Conservation (phyloP, 2,113 vertebrate species). For the Tetraodon nigroviridis region DNA sequence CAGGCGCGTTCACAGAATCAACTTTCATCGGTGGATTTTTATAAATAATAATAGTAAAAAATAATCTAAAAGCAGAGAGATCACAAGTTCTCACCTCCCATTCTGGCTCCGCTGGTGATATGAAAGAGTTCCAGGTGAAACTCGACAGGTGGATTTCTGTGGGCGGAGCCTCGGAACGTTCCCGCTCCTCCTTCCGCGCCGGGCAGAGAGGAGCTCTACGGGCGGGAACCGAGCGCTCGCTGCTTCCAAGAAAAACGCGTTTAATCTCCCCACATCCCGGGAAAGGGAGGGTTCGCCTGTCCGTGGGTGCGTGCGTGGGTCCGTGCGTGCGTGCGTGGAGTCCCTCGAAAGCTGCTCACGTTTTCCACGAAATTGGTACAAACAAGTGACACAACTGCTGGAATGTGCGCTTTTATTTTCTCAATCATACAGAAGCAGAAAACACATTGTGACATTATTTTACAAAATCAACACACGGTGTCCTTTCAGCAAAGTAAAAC, state of each 20-base stretch:
- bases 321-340: no score
- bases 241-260: neutral
- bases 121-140: constrained; percentile 27
- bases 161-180: constrained; percentile 41
- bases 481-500: neutral
- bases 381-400: no score
- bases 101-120: constrained; percentile 23
- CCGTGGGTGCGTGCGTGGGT: neutral
- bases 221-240: neutral
- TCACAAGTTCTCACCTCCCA: constrained; percentile 52
- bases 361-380: no score
- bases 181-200: constrained; percentile 43
- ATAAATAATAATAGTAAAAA: no score
- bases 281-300: constrained; percentile 23
- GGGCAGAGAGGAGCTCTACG: neutral
- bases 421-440: constrained; percentile 19
- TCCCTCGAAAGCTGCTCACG: no score
- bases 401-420: constrained; percentile 19
- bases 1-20: no score
- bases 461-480: constrained; percentile 18
- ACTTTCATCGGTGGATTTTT: no score
- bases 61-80: neutral
- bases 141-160: constrained; percentile 55
- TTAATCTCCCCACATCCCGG: constrained; percentile 7
- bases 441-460: constrained; percentile 11